A percentile compares a stretch with the other conserved stretches of the same genome.
Evolutionary conservation across 2,888 invertebrate species (phyloP).

Genomic region (Hypomecis atomaria): DNA sequence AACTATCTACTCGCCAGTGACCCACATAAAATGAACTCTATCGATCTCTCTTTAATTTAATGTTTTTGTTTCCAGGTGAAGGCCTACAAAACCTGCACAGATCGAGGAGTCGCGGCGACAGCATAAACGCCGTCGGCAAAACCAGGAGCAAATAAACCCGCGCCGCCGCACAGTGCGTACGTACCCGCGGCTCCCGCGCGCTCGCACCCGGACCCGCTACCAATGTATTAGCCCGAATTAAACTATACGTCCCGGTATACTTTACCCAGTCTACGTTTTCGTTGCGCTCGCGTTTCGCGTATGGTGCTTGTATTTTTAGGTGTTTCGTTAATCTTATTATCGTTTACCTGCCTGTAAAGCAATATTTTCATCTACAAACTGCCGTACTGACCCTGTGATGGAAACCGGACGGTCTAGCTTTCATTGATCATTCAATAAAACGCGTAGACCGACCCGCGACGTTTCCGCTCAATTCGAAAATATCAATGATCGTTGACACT

Average conservation of each 20-base stretch:
- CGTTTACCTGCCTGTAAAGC: conserved; percentile 50
- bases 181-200: conserved; percentile 41
- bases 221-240: conserved; percentile 70
- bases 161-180: conserved; percentile 30
- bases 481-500: conserved; percentile 36
- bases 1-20: too few relatives aligned
- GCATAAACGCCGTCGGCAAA: conserved; percentile 89
- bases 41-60: background rate
- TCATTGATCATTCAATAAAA: conserved; percentile 64
- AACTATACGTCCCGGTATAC: conserved; percentile 59
- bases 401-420: conserved; percentile 61
- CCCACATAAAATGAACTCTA: too few relatives aligned
- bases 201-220: conserved; percentile 53
- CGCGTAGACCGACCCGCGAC: conserved; percentile 43
- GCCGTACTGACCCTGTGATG: conserved; percentile 44
- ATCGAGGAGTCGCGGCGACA: conserved; percentile 92
- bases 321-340: conserved; percentile 52
- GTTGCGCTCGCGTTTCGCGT: conserved; percentile 73
- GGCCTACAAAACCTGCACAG: conserved; percentile 89
- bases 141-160: conserved; percentile 75
- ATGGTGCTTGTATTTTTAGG: conserved; percentile 74
- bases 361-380: conserved; percentile 56
- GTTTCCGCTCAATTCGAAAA: conserved; percentile 35
- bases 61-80: conserved; percentile 81
- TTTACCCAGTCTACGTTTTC: conserved; percentile 47